A percentile compares a stretch with the other conserved stretches of the same genome.
Evolutionary conservation across 1,140 invertebrate genomes (phyloP).

Genomic region (Drosophila varians): DNA sequence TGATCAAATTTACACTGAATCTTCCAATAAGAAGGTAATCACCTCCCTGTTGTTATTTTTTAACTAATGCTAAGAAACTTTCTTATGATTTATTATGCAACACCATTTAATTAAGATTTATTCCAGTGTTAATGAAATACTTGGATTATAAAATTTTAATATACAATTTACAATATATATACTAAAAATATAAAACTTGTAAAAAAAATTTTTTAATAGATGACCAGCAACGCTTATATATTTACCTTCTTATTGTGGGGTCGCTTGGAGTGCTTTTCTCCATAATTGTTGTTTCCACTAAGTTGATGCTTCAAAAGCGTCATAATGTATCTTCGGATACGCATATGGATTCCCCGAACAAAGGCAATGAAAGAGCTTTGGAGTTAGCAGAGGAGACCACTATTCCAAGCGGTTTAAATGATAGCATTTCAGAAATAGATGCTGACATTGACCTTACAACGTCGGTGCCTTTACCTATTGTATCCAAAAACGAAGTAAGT

Average conservation of each 20-base stretch:
- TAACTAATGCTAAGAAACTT: too few species aligned
- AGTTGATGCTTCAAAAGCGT: constrained; percentile 87
- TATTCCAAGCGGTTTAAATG: constrained; percentile 89
- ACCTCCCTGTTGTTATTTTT: too few species aligned
- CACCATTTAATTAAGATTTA: too few species aligned
- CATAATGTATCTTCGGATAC: constrained; percentile 84
- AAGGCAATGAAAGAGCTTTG: constrained; percentile 18
- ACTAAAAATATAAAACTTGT: too few species aligned
- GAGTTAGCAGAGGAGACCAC: constrained; percentile 84
- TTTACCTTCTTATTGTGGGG: constrained; percentile 90
- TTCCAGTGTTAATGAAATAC: too few species aligned
- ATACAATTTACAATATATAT: too few species aligned
- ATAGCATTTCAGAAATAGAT: constrained; percentile 89
- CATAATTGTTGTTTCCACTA: constrained; percentile 87
- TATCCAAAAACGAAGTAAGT: constrained; percentile 80
- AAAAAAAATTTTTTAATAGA: constrained; percentile 86
- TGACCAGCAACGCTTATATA: constrained; percentile 90
- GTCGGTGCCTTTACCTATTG: constrained; percentile 84
- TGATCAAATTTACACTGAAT: neutral
- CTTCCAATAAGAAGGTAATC: too few species aligned
- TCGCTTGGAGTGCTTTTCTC: constrained; percentile 88
- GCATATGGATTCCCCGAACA: constrained; percentile 49
- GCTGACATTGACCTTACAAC: constrained; percentile 89
- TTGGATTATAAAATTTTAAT: too few species aligned
- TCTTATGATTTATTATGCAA: too few species aligned